Base-by-base conservation (phyloP, 2,888 invertebrate species). In the Clistopyga incitator region DNA sequence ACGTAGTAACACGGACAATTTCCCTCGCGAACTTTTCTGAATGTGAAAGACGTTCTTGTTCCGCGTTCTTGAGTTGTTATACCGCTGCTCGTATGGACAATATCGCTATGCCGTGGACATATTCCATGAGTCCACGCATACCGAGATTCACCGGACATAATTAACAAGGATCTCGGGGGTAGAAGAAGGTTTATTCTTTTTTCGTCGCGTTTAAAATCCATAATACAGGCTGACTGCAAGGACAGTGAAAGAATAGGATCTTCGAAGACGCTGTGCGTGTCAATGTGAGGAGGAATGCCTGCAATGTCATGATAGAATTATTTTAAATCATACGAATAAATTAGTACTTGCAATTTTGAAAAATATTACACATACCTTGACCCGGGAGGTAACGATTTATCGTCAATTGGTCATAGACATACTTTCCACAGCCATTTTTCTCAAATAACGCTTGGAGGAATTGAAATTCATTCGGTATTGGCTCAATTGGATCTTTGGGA, bases 261-360 rank as follows among this genome's bases (percentile, higher is more conserved):
- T 86, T 97, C 96, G 93, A 99, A 99, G 0, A 98, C 97, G 92
- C 98, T 98, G 91, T 99, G 98, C 0, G 98, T 98, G 92, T 99
- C 99, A 23, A 98, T 96, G 93, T 99, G 99, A 0, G 97, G 95
- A 45, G 99, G 99, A 91, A 99, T 99, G 52, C 98, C 98, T 97
- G 89, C 13, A 93, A 92, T 86, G 86, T 61, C 25, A 71, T 11
- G 11, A 72, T 11, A 52, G 29, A 76, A n/a, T 47, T 70, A 15
- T 29, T 45, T 47, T 0, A 78, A 18, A 54, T 23, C 23, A 1
- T 23, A 6, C 11, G 23, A 23, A 11, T 23, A 11, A 20, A 18
- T 23, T 11, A 2, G 4, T 4, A 3, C 15, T 11, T 20, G 54
- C 23, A 20, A 25, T 25, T 18, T 13, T 11, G 25, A 3, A 54